phyloP scores from a whole-genome alignment of 2,113 vertebrate genomes.

The Orycteropus afer region DNA sequence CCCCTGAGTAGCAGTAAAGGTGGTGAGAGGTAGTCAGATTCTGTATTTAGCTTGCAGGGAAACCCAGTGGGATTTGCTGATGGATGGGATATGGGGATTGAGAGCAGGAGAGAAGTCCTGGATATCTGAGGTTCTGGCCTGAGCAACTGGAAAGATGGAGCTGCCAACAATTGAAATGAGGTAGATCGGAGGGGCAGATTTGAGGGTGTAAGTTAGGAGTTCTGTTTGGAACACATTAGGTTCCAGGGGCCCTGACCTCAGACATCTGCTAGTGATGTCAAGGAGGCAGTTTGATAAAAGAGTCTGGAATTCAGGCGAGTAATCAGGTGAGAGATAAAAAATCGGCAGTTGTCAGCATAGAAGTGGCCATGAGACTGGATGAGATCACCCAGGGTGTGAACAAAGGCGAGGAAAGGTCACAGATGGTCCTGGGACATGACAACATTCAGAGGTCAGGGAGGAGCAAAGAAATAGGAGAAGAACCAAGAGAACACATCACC shows the following conservation, averaged over 20 bases:
- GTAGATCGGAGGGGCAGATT: not conserved
- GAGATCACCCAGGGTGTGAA: conserved; percentile 7
- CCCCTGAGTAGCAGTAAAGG: not conserved
- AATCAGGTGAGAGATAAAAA: conserved; percentile 35
- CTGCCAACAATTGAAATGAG: not conserved
- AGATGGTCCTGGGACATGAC: not conserved
- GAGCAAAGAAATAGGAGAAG: not conserved
- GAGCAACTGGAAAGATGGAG: not conserved
- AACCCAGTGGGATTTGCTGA: not conserved
- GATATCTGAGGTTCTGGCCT: not conserved
- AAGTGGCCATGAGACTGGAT: not conserved
- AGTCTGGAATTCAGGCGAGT: not conserved
- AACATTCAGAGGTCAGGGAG: not conserved
- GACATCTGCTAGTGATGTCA: not conserved
- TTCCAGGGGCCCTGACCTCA: not conserved
- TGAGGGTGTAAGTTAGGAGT: not conserved
- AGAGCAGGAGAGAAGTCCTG: not conserved
- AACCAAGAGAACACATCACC: rapidly evolving
- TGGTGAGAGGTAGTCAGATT: not conserved
- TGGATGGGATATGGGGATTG: not conserved
- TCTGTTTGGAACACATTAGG: not conserved
- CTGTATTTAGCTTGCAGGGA: not conserved
- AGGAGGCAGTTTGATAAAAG: not conserved
- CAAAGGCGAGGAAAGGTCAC: conserved; percentile 14
- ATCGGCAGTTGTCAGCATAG: not conserved